Conservation (phyloP, 1,140 invertebrate species). For the Kradibia gibbosae region DNA sequence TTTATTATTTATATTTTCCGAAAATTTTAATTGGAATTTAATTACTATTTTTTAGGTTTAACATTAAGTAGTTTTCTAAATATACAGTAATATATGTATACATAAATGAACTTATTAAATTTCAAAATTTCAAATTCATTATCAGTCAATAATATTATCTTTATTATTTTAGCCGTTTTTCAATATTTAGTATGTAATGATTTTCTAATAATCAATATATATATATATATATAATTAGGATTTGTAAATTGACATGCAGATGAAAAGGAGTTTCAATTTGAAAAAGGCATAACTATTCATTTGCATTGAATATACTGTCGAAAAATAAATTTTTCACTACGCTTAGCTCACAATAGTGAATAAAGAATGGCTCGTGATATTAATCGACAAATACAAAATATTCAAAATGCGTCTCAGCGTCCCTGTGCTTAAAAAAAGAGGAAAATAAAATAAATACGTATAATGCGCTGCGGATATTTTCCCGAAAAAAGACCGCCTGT, state of each 20-base stretch:
- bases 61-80: no score
- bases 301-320: neutral
- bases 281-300: neutral
- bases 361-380: neutral
- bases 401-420: neutral
- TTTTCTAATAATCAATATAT: neutral
- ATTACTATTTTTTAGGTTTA: no score
- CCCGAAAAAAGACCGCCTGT: neutral
- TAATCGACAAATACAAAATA: neutral
- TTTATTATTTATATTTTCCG: no score
- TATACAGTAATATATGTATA: no score
- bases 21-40: no score
- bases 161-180: no score
- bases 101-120: no score
- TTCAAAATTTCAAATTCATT: no score
- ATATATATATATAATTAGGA: neutral
- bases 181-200: no score
- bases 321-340: neutral
- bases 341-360: neutral
- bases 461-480: neutral
- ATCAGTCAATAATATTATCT: no score
- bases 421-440: neutral
- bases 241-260: neutral
- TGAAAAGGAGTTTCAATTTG: neutral
- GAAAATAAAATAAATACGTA: neutral